Base-by-base conservation (phyloP, 2,888 invertebrate genomes). In the Alloplasta piceator region DNA sequence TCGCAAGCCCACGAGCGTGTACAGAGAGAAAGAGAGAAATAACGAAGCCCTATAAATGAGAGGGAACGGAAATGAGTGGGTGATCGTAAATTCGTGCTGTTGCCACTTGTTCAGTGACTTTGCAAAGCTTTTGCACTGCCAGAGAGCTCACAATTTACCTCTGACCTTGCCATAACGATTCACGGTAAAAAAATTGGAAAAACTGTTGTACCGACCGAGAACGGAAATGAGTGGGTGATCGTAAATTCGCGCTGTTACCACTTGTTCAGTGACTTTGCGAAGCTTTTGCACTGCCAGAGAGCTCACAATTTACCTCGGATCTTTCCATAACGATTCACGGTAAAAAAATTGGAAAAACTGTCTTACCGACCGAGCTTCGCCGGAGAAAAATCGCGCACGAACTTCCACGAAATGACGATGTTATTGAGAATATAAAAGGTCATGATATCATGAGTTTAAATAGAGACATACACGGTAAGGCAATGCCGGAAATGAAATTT, bases 161-260 rank as follows among this genome's bases (percentile, higher is more conserved):
- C 26, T 26, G 43, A 43, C 4, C 43, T 43, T 43, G 43, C 26
- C 1, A 6, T 6, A 6, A 52, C n/a, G 6, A 52, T 52, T 16
- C 52, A 5, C 6, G 12, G 16, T 12, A 52, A 52, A 52, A 10
- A n/a, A 12, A 52, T n/a, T 4, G 14, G 14, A n/a, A 14, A 6
- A 52, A 52, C 14, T 61, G 26, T 26, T 56, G 26, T 56, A 36
- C 56, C 56, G 16, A 56, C 0, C 26, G 36, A n/a, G 26, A 70
- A 78, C 81, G 81, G 81, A 82, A 82, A 75, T 74, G 78, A 66
- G 81, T 82, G 81, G 81, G 81, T 74, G 81, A 82, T 63, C 67
- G 66, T 71, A 41, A 77, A 80, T 77, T 77, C 61, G 16, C 39
- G 52, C 55, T 43, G 63, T 60, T 64, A 43, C 63, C 14, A 60